phyloP scores from a whole-genome alignment of 92 coral and sea anemone species.

The Umimayanthus kanabou region DNA sequence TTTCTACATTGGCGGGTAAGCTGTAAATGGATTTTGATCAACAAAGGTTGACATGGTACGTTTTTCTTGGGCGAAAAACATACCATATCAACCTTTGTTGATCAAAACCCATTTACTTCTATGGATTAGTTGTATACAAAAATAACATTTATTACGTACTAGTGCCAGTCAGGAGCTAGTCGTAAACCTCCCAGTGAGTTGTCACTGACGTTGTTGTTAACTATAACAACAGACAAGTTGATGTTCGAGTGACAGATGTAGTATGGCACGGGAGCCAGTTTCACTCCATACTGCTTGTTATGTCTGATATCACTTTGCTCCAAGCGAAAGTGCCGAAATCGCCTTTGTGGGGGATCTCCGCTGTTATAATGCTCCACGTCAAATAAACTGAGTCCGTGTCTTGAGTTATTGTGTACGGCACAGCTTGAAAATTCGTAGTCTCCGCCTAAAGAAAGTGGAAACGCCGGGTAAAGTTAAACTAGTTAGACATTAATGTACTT shows the following conservation, averaged over 20 bases:
- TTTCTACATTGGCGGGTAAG: too few species aligned
- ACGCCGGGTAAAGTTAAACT: not conserved
- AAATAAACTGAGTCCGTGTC: slow-evolving; percentile 38
- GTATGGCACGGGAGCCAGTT: slow-evolving; percentile 34
- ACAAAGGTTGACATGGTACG: too few species aligned
- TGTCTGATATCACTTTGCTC: slow-evolving; percentile 2
- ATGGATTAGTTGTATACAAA: too few species aligned
- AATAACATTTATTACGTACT: not conserved
- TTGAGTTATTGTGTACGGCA: slow-evolving; percentile 7
- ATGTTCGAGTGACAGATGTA: slow-evolving; percentile 21
- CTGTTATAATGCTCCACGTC: slow-evolving; percentile 17
- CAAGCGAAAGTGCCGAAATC: slow-evolving; percentile 13
- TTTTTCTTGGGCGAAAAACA: too few species aligned
- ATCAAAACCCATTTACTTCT: too few species aligned
- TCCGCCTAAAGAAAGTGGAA: not conserved
- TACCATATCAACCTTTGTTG: too few species aligned
- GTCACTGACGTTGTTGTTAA: slow-evolving; percentile 27
- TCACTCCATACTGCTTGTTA: slow-evolving; percentile 33
- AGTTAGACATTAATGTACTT: not conserved
- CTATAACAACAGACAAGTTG: slow-evolving; percentile 47
- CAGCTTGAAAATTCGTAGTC: slow-evolving; percentile 35
- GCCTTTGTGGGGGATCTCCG: slow-evolving; percentile 20
- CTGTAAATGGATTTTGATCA: too few species aligned
- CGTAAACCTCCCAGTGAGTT: slow-evolving; percentile 55
- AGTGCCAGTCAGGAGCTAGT: slow-evolving; percentile 38